These are phyloP conservation scores for Perdita meconis DNA, from an alignment of 2,888 invertebrate genomes.

Conservation along the genomic window DNA sequence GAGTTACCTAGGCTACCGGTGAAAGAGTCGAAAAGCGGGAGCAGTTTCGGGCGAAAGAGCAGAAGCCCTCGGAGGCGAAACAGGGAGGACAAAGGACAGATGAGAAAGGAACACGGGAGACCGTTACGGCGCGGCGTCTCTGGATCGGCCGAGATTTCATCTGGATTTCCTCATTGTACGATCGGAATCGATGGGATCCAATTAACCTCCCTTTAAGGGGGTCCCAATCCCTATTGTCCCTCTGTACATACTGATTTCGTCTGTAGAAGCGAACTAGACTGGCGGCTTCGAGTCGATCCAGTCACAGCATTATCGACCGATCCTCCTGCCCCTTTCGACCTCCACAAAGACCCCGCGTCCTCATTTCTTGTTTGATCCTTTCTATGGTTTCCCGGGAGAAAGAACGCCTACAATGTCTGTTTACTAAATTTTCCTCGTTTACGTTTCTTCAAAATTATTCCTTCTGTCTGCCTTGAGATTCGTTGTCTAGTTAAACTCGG, in stretches of 20 bases:
- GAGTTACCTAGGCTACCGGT: slow-evolving; percentile 80
- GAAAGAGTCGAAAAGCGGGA: slow-evolving; percentile 45
- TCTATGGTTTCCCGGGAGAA: slow-evolving; percentile 60
- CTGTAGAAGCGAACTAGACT: slow-evolving; percentile 31
- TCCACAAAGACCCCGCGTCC: slow-evolving; percentile 67
- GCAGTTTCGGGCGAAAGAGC: slow-evolving; percentile 4
- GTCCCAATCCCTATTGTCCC: slow-evolving; percentile 73
- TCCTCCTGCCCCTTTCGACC: slow-evolving; percentile 21
- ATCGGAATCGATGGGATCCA: slow-evolving; percentile 78
- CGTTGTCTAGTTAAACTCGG: background rate
- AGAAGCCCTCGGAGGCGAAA: slow-evolving; percentile 30
- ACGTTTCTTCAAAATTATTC: too few relatives aligned
- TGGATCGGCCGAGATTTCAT: slow-evolving; percentile 69
- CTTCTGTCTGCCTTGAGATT: background rate
- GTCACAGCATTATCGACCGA: slow-evolving; percentile 61
- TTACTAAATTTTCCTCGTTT: too few relatives aligned
- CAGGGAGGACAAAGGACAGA: slow-evolving; percentile 13
- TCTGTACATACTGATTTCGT: slow-evolving; percentile 71
- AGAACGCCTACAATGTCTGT: background rate
- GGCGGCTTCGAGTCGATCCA: slow-evolving; percentile 44
- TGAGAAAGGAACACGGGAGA: slow-evolving; percentile 23
- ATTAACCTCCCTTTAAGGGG: slow-evolving; percentile 78
- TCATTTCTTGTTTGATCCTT: slow-evolving; percentile 75
- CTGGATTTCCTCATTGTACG: slow-evolving; percentile 70
- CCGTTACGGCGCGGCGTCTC: slow-evolving; percentile 62